Percentiles rank a stretch among this genome's conserved stretches.
These are phyloP conservation scores for Lissonota sp. DNA, from an alignment of 2,888 invertebrate species.

Conservation along the genomic window DNA sequence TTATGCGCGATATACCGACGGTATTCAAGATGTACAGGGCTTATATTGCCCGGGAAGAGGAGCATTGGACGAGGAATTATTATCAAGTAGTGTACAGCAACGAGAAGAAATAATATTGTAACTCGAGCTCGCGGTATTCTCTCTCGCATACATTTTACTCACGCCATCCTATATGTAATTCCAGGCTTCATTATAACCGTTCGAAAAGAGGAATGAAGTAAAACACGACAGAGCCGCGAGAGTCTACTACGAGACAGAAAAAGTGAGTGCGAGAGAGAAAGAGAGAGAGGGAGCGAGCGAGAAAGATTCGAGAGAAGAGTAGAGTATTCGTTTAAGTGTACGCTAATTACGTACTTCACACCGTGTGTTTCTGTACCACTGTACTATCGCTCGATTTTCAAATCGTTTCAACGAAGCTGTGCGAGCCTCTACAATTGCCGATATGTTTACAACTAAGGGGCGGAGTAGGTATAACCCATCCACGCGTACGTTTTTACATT, in stretches of 20 bases:
- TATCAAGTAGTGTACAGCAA: conserved; percentile 64
- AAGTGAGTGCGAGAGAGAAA: neutral
- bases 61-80: conserved; percentile 66
- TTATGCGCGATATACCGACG: conserved; percentile 7
- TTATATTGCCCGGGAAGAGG: conserved; percentile 31
- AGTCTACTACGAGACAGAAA: conserved; percentile 16
- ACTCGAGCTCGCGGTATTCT: conserved; percentile 61
- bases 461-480: neutral
- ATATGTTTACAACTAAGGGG: neutral
- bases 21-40: neutral
- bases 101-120: conserved; percentile 68
- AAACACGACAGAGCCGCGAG: conserved; percentile 60
- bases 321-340: conserved; percentile 67
- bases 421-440: conserved; percentile 5
- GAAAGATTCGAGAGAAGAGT: conserved; percentile 35
- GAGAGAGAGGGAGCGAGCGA: neutral
- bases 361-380: conserved; percentile 47
- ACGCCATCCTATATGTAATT: conserved; percentile 72
- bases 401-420: conserved; percentile 27
- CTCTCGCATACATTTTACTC: conserved; percentile 69
- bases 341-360: conserved; percentile 74
- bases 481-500: conserved; percentile 19
- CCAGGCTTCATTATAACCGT: conserved; percentile 73
- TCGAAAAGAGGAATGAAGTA: conserved; percentile 64
- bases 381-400: conserved; percentile 42